Evolutionary conservation across 2,797 vertebrate species (phyloP), one percentile per base, ranked within the genome.

Genomic region (Coendou prehensilis): DNA sequence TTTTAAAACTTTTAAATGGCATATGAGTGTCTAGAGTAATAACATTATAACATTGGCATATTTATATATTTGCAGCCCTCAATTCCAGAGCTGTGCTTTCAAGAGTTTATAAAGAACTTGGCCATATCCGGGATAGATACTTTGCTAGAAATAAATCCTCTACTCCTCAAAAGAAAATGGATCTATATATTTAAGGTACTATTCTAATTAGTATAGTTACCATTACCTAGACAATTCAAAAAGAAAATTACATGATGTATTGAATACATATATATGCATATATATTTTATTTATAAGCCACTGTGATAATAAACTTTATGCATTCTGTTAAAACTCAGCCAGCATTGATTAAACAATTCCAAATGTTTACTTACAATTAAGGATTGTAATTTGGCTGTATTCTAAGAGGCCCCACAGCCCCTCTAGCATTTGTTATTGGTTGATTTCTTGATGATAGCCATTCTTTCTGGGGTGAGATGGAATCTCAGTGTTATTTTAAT

Each of bases 281-380:
- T 45, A 91, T 94, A 93, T 57, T 47, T 96, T 64, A 87, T 91
- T 91, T 83, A 64, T 37, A 95, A 95, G 96, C 90, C 87, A n/a
- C 69, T 73, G 11, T 85, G 80, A 92, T 75, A 93, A 93, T 80
- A 84, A 89, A 57, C 26, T 83, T 71, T 96, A 52, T 41, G 50
- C 80, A 47, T 71, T 89, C 59, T 71, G 23, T 80, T 75, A 30
- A 93, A 96, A 97, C 89, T 92, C 57, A 87, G 71, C 82, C 73
- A 87, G 64, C 64, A 97, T 90, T 96, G 95, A 97, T 95, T 96
- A 97, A 97, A 30, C 84, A 96, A 96, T 98, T 95, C 67, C 87
- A 92, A 97, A 87, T 95, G 73, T 87, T 71, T 92, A 78, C 33
- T 93, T 94, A 95, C 52, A 97, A 96, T 97, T 93, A 97, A 97